Evolutionary conservation across 2,888 invertebrate species (phyloP), one percentile per base, ranked within the genome.

Genomic region (Rapana venosa): DNA sequence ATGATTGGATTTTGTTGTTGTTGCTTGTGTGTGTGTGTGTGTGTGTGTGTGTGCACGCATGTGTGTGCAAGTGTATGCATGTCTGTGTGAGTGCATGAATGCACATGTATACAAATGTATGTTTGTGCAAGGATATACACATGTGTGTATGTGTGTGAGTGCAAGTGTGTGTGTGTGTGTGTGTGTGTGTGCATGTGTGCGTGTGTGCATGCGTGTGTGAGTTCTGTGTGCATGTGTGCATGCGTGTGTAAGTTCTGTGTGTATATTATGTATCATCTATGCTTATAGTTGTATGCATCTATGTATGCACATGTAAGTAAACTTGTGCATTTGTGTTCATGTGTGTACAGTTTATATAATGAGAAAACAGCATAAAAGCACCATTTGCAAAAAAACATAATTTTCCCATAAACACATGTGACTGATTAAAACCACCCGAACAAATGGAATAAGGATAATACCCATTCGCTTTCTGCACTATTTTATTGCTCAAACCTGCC

Each of bases 1-100:
- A 47, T 47, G 4, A 47, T 8, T 47, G 47, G 8, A 47, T 47
- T n/a, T 47, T 47, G 47, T 47, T 47, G 47, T 47, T 47, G 47
- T 47, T n/a, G 22, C 2, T 8, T 79, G 79, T 79, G 79, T 79
- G 79, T 79, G 79, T 79, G 79, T 32, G 79, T 79, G 79, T 79
- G 79, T 79, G 79, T 79, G 79, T 79, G 79, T 79, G 79, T 47
- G 47, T 47, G 47, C 8, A 8, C 8, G 47, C 8, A 5, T 47
- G 47, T 47, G 47, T 47, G 47, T 47, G 47, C 47, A 47, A 2
- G 47, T 8, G 8, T 47, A 47, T 47, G 47, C 47, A 47, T 79
- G 79, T 79, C 13, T 22, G 79, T 79, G 79, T 8, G 47, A 5
- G 47, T 8, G 47, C 47, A 47, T 8, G 47, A 2, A 47, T 47